Base-by-base conservation (phyloP, 2,113 vertebrate genomes). In the Litocranius walleri region DNA sequence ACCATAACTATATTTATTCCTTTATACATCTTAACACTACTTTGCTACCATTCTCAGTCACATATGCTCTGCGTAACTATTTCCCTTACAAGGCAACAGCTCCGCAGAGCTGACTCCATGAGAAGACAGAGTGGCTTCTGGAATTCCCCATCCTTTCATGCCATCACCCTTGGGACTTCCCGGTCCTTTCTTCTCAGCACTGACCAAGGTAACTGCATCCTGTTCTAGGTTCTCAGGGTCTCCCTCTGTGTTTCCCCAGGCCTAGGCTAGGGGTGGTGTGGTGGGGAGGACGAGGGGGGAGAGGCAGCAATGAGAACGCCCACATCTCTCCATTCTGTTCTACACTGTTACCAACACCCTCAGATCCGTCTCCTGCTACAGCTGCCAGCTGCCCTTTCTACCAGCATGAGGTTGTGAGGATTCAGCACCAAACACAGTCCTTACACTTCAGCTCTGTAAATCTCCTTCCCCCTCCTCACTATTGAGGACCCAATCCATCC, bases 71-170 rank as follows among this genome's bases (percentile, higher is more conserved):
- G 5, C 13, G 29, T 50, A 84, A 12, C 50, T 3, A 9, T n/a
- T 84, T 57, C 61, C 61, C 82, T 94, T 67, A 45, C 9, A 59
- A 1, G 67, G 80, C 43, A 81, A 5, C 10, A n/a, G 29, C 52
- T 91, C 3, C 23, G 15, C 1, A 4, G 87, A 61, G 50, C 52
- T 82, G 57, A 33, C 19, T 2, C 30, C 45, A 10, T 30, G 36
- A 59, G 61, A 80, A 30, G 45, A 84, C 25, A 0, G 7, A 25
- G 7, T 62, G 48, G n/a, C 43, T 67, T 83, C 80, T 87, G 90
- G 94, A 97, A 97, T 97, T 96, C 78, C 86, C 97, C 40, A 1
- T 27, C 17, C 5, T 85, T 59, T 43, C 3, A 6, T 2, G 80
- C 29, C 17, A 19, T 36, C 45, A 84, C 90, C 56, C 12, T 88